phyloP scores from a whole-genome alignment of 2,888 invertebrate genomes.

The Lampropteryx suffumata region DNA sequence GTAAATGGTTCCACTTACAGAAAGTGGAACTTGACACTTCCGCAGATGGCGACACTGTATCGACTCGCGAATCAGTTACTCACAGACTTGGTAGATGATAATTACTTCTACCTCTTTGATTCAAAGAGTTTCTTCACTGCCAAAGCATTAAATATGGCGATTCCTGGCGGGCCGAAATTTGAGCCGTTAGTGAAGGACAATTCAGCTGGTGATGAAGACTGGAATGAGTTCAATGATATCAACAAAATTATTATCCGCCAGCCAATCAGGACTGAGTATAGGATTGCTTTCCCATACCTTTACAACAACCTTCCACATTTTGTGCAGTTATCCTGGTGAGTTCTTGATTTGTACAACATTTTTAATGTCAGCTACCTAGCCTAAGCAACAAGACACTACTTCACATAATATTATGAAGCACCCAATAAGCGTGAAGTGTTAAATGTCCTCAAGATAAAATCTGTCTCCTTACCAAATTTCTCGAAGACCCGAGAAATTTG shows the following conservation, averaged over 20 bases:
- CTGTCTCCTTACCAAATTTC: no score
- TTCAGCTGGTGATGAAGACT: slow-evolving; percentile 99
- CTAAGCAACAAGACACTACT: no score
- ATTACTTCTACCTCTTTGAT: slow-evolving; percentile 99
- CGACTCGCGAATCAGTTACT: slow-evolving; percentile 98
- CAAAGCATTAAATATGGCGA: slow-evolving; percentile 99
- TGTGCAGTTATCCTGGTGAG: slow-evolving; percentile 98
- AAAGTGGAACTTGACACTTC: slow-evolving; percentile 97
- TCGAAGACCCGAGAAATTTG: no score
- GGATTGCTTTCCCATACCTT: slow-evolving; percentile 99
- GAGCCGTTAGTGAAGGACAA: slow-evolving; percentile 99
- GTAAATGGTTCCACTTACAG: slow-evolving; percentile 99
- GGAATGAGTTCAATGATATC: slow-evolving; percentile 99
- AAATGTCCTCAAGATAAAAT: no score
- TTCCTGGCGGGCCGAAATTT: slow-evolving; percentile 99
- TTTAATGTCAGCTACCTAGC: neutral
- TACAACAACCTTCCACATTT: slow-evolving; percentile 99
- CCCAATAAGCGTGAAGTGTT: no score
- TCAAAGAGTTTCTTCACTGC: slow-evolving; percentile 99
- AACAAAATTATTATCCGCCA: slow-evolving; percentile 99
- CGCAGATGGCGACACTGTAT: slow-evolving; percentile 99
- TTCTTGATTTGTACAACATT: neutral
- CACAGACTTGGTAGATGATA: slow-evolving; percentile 98
- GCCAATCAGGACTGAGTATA: slow-evolving; percentile 98
- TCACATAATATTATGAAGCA: no score